A percentile compares a stretch with the other conserved stretches of the same genome.
These are phyloP conservation scores for Drosophila neotestacea DNA, from an alignment of 2,888 invertebrate species.

Conservation along the genomic window DNA sequence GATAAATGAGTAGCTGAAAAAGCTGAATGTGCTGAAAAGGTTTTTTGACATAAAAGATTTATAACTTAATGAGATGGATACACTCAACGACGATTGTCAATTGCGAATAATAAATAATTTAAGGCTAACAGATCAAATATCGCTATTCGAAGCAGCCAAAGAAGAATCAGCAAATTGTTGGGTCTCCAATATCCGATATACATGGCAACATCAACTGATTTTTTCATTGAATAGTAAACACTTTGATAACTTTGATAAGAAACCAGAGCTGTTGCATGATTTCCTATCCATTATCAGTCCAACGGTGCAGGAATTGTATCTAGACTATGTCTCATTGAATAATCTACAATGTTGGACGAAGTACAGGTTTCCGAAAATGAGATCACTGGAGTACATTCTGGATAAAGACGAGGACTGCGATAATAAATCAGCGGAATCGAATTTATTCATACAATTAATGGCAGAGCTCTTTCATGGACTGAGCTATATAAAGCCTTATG, in stretches of 20 bases:
- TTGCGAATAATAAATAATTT: constrained; percentile 27
- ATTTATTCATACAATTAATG: constrained; percentile 1
- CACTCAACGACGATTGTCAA: constrained; percentile 33
- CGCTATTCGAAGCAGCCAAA: constrained; percentile 28
- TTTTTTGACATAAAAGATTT: no score
- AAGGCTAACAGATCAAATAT: constrained; percentile 21
- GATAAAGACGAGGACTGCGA: no score
- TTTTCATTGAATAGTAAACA: background rate
- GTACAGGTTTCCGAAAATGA: constrained; percentile 17
- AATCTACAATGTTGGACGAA: constrained; percentile 7
- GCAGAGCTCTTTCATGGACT: constrained; percentile 27
- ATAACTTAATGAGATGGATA: background rate
- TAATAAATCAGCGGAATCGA: no score
- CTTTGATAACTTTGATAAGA: background rate
- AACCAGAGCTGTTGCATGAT: background rate
- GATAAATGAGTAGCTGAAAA: no score
- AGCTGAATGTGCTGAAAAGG: no score
- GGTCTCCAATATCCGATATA: constrained; percentile 6
- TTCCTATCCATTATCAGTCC: background rate
- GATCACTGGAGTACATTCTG: constrained; percentile 15
- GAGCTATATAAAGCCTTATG: background rate
- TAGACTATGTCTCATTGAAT: background rate
- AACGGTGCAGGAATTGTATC: constrained; percentile 19
- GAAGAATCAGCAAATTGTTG: background rate
- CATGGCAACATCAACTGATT: constrained; percentile 15